Evolutionary conservation across 64 coral and sea anemone species (phyloP), one percentile per base, ranked within the genome.

Genomic region (Pachyseris speciosa): DNA sequence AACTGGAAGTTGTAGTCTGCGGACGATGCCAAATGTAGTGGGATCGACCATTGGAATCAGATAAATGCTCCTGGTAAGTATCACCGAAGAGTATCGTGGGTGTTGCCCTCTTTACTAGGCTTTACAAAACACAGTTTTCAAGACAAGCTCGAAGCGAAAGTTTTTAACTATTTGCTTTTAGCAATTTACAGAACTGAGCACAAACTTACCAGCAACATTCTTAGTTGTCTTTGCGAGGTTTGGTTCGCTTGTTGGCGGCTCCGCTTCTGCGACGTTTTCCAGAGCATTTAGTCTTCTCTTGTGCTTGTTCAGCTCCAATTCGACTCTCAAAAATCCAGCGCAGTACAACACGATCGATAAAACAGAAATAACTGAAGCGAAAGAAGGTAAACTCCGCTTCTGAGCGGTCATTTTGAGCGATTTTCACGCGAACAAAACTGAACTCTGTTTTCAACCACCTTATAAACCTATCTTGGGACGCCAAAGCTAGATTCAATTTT

Each of bases 241-340:
- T 29, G 45, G 15, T 50, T 17, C 0, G 45, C 48, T 17, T 32
- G 26, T 32, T 28, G 45, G 28, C 15, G 47, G 43, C 25, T 28
- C 17, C 15, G n/a, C 12, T 15, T 78, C 28, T 34, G 13, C 28
- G 17, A 20, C 49, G 10, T 6, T 55, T 64, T 89, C 87, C 48
- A 89, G 71, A 64, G 15, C 71, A 15, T 48, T 64, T 43, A 89
- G 44, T 78, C 59, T 75, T 1, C 22, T 67, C 28, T 66, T 64
- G 7, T 89, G 87, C 15, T 89, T 27, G 30, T 76, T 78, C 40
- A 89, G 20, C 13, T 77, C 24, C 40, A 75, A n/a, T 75, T 89
- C 87, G 37, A 89, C 41, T 64, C 73, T 75, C 17, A 89, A 24
- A 89, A 89, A 89, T 37, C 74, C 87, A 4, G 55, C 87, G 17